Percentiles rank a stretch among this genome's conserved stretches.
These are phyloP conservation scores for Artibeus jamaicensis DNA, from an alignment of 2,797 vertebrate species.

Conservation along the genomic window DNA sequence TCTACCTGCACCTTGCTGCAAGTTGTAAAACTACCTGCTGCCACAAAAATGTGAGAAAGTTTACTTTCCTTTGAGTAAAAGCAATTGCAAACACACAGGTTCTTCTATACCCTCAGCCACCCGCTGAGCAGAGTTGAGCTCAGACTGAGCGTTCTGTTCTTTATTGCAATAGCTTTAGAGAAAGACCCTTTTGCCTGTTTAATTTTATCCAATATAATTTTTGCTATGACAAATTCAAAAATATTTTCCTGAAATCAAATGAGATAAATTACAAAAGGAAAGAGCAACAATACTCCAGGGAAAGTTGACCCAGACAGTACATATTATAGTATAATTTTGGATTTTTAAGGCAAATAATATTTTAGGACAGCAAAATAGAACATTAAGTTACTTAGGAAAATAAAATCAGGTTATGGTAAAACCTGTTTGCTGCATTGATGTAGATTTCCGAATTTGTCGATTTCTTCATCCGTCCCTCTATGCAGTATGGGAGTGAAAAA, in stretches of 20 bases:
- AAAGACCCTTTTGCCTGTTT: neutral
- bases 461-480: neutral
- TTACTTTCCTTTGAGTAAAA: neutral
- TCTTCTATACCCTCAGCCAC: neutral
- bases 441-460: neutral
- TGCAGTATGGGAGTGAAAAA: neutral
- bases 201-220: neutral
- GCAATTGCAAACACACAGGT: neutral
- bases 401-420: neutral
- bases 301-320: neutral
- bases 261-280: neutral
- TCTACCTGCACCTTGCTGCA: neutral
- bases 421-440: neutral
- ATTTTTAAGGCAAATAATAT: slow-evolving; percentile 8
- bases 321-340: neutral
- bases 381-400: neutral
- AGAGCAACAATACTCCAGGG: neutral
- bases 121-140: neutral
- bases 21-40: neutral
- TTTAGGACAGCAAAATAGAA: neutral
- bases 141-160: neutral
- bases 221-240: neutral
- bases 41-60: neutral
- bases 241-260: neutral
- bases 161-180: neutral